These are phyloP conservation scores for Lycodopsis pacificus DNA, from an alignment of 2,797 vertebrate genomes.

Conservation along the genomic window DNA sequence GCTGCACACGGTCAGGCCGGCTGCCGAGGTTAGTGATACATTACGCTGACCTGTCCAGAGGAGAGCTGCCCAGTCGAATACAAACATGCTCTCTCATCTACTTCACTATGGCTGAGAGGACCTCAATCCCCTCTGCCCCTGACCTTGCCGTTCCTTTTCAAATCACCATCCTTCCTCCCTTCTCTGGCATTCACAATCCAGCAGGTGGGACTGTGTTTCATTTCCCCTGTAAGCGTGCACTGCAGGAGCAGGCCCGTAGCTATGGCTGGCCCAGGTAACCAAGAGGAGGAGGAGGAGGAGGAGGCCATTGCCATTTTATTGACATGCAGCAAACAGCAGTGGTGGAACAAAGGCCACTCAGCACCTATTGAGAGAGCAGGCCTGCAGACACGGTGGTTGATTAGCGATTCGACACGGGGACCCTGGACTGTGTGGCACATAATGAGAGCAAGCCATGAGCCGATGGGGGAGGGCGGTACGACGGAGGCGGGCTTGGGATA, in stretches of 20 bases:
- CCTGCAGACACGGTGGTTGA: conserved; percentile 83
- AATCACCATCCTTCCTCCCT: conserved; percentile 63
- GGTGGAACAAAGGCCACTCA: conserved; percentile 83
- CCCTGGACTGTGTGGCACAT: conserved; percentile 84
- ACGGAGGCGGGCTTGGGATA: conserved; percentile 37
- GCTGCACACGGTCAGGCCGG: conserved; percentile 74
- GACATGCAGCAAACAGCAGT: conserved; percentile 82
- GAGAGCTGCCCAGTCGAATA: conserved; percentile 74
- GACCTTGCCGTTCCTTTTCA: conserved; percentile 65
- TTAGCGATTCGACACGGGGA: conserved; percentile 85
- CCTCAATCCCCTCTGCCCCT: conserved; percentile 68
- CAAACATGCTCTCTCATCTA: conserved; percentile 76
- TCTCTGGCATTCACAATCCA: conserved; percentile 60
- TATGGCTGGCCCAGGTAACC: conserved; percentile 40
- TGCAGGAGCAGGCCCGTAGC: conserved; percentile 35
- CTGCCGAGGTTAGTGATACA: conserved; percentile 79
- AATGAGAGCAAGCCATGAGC: conserved; percentile 80
- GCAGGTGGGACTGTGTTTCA: conserved; percentile 60
- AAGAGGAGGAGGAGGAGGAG: conserved; percentile 32
- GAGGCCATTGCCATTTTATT: conserved; percentile 73
- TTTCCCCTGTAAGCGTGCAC: conserved; percentile 49
- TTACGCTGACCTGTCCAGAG: conserved; percentile 78
- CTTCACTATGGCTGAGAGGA: conserved; percentile 64
- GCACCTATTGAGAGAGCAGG: conserved; percentile 80
- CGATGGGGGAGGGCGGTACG: conserved; percentile 66